Conservation (phyloP, 2,888 invertebrate genomes). For the Cacoxenus indagator region DNA sequence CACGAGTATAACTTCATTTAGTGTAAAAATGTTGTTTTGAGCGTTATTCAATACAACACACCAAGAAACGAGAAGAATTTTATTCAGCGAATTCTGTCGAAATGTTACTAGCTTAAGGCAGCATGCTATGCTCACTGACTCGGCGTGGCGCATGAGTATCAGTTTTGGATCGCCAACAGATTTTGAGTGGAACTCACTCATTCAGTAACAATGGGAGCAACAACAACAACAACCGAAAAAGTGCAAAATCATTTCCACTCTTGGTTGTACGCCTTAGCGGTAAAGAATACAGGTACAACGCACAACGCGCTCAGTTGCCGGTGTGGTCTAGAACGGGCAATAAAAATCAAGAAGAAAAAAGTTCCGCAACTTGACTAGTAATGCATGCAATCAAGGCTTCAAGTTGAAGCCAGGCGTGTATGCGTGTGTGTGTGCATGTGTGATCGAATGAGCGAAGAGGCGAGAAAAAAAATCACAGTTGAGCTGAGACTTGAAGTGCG, state of each 20-base stretch:
- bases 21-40: background rate
- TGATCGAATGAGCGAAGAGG: background rate
- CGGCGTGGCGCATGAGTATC: background rate
- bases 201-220: background rate
- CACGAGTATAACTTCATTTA: slow-evolving; percentile 13
- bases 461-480: background rate
- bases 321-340: background rate
- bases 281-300: background rate
- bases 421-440: background rate
- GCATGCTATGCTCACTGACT: background rate
- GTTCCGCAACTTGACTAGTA: background rate
- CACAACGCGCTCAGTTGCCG: background rate
- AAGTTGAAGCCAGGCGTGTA: background rate
- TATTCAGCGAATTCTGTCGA: background rate
- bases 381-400: background rate
- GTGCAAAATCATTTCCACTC: background rate
- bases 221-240: background rate
- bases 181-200: background rate
- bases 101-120: background rate
- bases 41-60: background rate
- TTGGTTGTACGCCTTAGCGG: background rate
- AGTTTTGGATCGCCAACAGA: background rate
- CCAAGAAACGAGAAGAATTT: background rate
- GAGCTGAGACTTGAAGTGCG: slow-evolving; percentile 35
- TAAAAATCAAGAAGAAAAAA: background rate